Conservation (phyloP, 2,888 invertebrate species). For the Nebria salina region DNA sequence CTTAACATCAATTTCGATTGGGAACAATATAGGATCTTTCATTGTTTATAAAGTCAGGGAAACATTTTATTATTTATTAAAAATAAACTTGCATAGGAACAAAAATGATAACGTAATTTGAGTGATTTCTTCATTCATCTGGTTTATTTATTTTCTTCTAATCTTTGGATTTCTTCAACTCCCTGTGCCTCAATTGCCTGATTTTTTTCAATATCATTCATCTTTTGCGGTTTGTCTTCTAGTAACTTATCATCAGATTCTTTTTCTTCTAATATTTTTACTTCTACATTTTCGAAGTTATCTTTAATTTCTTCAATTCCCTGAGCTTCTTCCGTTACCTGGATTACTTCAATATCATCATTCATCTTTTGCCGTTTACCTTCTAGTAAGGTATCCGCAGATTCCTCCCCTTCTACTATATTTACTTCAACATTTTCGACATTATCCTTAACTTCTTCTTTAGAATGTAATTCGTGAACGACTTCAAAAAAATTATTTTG, state of each 20-base stretch:
- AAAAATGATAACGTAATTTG: neutral
- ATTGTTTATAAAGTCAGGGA: neutral
- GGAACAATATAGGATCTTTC: neutral
- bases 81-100: neutral
- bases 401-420: neutral
- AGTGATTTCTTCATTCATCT: neutral
- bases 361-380: neutral
- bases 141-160: neutral
- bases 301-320: neutral
- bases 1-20: neutral
- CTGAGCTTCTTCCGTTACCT: too few species aligned
- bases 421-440: too few species aligned
- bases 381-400: neutral
- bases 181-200: too few species aligned
- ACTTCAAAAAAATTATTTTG: constrained; percentile 77
- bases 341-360: too few species aligned
- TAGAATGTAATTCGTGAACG: too few species aligned
- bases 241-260: neutral
- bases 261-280: neutral
- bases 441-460: neutral
- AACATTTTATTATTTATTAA: neutral
- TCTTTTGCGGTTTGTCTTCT: neutral
- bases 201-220: too few species aligned
- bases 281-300: too few species aligned
- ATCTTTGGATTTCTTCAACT: too few species aligned